Conservation (phyloP, 2,113 vertebrate species). For the Marmota monax region DNA sequence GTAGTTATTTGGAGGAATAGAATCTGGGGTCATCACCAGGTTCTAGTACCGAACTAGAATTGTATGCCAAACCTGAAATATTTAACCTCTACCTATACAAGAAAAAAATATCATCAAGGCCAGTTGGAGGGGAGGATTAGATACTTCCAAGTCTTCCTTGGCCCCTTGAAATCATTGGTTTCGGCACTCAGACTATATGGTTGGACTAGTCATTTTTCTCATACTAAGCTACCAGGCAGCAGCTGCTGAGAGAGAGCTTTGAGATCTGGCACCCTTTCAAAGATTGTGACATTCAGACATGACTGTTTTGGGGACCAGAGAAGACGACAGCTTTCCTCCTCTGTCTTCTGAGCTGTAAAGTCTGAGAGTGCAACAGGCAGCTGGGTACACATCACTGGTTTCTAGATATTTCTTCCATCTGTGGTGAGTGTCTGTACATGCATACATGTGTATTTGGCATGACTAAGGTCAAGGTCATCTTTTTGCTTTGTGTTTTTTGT, state of each 20-base stretch:
- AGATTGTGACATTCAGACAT: constrained; percentile 77
- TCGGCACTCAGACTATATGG: constrained; percentile 31
- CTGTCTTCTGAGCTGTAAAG: constrained; percentile 71
- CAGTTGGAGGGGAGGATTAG: background rate
- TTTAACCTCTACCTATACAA: background rate
- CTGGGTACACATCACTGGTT: background rate
- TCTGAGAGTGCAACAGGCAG: constrained; percentile 60
- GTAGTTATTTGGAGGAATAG: background rate
- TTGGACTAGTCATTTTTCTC: constrained; percentile 43
- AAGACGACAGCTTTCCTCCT: constrained; percentile 51
- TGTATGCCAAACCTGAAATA: background rate
- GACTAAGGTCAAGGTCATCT: constrained; percentile 79
- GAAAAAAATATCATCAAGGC: constrained; percentile 32
- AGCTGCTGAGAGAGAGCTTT: constrained; percentile 62
- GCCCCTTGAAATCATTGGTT: constrained; percentile 59
- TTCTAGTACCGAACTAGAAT: constrained; percentile 17
- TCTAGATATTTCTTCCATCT: constrained; percentile 66
- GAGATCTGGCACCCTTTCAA: constrained; percentile 28
- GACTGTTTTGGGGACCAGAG: constrained; percentile 73
- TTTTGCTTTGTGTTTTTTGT: constrained; percentile 67
- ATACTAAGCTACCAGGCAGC: constrained; percentile 57
- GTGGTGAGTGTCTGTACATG: constrained; percentile 21
- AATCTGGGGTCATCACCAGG: background rate
- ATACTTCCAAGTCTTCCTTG: background rate
- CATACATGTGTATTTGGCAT: constrained; percentile 56